phyloP scores from a whole-genome alignment of 1,140 invertebrate species.

The Lordiphosa stackelbergi region DNA sequence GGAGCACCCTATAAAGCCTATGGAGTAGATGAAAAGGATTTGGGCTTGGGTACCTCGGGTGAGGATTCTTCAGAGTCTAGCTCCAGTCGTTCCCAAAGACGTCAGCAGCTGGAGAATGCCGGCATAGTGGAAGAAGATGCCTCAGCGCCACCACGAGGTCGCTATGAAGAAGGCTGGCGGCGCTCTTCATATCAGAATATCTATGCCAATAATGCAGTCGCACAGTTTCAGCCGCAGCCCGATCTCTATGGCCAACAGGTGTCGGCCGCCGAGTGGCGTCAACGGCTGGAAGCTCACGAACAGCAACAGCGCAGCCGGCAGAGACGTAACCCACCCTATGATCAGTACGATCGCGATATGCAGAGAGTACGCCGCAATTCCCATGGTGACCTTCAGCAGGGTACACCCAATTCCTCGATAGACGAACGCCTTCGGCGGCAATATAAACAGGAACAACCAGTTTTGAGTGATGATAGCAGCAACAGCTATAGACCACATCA shows the following conservation, averaged over 20 bases:
- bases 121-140: conserved; percentile 62
- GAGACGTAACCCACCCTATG: conserved; percentile 34
- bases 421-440: conserved; percentile 59
- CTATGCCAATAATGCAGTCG: conserved; percentile 24
- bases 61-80: conserved; percentile 87
- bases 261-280: conserved; percentile 68
- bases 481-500: conserved; percentile 62
- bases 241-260: conserved; percentile 72
- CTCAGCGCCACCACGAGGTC: conserved; percentile 79
- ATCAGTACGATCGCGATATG: conserved; percentile 53
- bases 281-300: conserved; percentile 62
- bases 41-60: conserved; percentile 90
- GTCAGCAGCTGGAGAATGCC: conserved; percentile 76
- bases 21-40: conserved; percentile 85
- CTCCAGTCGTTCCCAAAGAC: conserved; percentile 83
- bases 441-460: conserved; percentile 14
- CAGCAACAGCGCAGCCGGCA: conserved; percentile 52
- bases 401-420: conserved; percentile 61
- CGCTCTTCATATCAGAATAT: conserved; percentile 79
- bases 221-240: conserved; percentile 62
- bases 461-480: conserved; percentile 42
- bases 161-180: conserved; percentile 85
- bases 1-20: conserved; percentile 80
- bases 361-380: conserved; percentile 48
- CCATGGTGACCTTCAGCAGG: conserved; percentile 46